These are phyloP conservation scores for Acanthornis magna DNA, from an alignment of 2,797 vertebrate genomes.

Conservation along the genomic window DNA sequence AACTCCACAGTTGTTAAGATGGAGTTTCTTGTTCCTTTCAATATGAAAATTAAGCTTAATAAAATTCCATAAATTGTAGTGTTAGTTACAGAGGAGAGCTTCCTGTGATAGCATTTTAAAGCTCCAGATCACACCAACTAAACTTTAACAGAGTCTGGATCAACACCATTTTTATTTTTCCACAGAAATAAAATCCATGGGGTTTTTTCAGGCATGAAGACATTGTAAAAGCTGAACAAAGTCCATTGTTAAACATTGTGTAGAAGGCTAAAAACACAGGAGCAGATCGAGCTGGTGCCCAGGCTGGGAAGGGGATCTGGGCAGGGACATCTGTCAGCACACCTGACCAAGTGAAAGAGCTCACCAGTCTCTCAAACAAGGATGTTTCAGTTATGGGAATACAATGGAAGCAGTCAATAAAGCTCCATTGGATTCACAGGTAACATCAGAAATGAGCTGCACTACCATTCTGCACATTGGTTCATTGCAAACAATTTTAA, in stretches of 20 bases:
- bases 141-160: not conserved
- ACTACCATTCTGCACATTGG: fast-evolving
- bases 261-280: not conserved
- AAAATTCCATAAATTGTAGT: not conserved
- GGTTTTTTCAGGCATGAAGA: not conserved
- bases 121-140: not conserved
- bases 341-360: not conserved
- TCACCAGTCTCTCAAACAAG: not conserved
- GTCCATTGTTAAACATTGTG: not conserved
- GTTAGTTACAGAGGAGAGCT: not conserved
- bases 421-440: not conserved
- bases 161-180: not conserved
- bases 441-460: not conserved
- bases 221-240: not conserved
- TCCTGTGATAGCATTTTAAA: not conserved
- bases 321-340: not conserved
- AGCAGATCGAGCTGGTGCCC: not conserved
- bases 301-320: not conserved
- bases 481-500: not conserved
- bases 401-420: not conserved
- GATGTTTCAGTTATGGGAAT: fast-evolving
- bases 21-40: not conserved
- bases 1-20: not conserved
- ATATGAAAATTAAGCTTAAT: not conserved
- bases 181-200: not conserved